These are phyloP conservation scores for Aphis craccivora DNA, from an alignment of 1,140 invertebrate species.

Conservation along the genomic window DNA sequence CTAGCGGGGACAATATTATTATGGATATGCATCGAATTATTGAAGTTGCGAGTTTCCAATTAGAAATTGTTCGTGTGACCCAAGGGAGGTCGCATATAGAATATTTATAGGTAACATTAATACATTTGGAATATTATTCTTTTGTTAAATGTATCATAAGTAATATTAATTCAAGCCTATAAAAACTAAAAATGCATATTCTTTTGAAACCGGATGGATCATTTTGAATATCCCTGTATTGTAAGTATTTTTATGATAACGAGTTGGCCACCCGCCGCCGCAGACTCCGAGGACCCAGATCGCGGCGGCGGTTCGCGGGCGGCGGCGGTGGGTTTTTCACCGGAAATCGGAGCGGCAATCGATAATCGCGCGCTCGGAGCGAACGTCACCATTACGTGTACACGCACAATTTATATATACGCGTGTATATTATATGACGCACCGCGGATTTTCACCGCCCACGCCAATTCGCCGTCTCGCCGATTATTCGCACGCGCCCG, in stretches of 20 bases:
- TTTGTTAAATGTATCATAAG: no score
- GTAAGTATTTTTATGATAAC: slow-evolving; percentile 28
- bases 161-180: no score
- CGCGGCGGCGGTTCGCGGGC: neutral
- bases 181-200: no score
- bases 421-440: neutral
- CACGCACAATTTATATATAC: neutral
- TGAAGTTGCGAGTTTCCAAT: no score
- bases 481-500: neutral
- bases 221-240: no score
- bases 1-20: no score
- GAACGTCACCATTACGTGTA: neutral
- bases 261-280: neutral
- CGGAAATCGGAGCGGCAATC: slow-evolving; percentile 45
- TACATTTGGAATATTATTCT: no score
- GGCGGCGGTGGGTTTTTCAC: slow-evolving; percentile 28
- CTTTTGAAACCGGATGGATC: no score
- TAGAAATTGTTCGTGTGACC: no score
- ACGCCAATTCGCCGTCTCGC: neutral
- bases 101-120: no score
- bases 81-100: no score
- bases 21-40: no score
- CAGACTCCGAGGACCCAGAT: neutral
- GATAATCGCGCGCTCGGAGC: slow-evolving; percentile 38
- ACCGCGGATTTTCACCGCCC: neutral